Conservation (phyloP, 2,113 vertebrate genomes). For the Gasterosteus aculeatus region DNA sequence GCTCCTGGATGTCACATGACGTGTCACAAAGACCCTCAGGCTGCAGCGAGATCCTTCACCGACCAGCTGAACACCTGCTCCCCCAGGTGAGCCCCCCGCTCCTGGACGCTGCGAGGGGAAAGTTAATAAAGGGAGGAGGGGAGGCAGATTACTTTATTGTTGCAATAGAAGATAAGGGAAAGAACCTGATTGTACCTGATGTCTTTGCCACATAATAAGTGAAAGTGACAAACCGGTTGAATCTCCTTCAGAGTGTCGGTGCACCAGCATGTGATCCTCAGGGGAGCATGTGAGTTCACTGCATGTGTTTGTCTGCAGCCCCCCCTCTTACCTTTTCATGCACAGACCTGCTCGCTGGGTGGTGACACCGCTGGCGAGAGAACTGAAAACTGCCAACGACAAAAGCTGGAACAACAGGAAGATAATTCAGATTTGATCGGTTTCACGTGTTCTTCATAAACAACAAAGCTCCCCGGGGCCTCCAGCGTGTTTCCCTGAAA, state of each 20-base stretch:
- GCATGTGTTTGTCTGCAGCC: slow-evolving; percentile 17
- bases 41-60: slow-evolving; percentile 9
- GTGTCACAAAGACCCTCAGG: slow-evolving; percentile 36
- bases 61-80: slow-evolving; percentile 71
- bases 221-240: not conserved
- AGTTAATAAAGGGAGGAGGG: slow-evolving; percentile 29
- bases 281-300: slow-evolving; percentile 30
- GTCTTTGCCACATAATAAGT: slow-evolving; percentile 44
- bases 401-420: slow-evolving; percentile 81
- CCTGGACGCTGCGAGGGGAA: slow-evolving; percentile 14
- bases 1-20: slow-evolving; percentile 31
- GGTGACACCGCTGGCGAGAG: slow-evolving; percentile 78
- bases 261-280: not conserved
- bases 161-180: slow-evolving; percentile 39
- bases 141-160: slow-evolving; percentile 53
- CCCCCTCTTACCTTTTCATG: slow-evolving; percentile 26
- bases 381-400: slow-evolving; percentile 75
- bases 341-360: slow-evolving; percentile 77
- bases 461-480: slow-evolving; percentile 81
- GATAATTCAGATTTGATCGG: slow-evolving; percentile 85
- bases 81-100: slow-evolving; percentile 12
- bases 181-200: slow-evolving; percentile 22
- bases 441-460: slow-evolving; percentile 86
- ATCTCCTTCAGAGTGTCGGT: not conserved
- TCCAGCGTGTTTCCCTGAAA: slow-evolving; percentile 78